Evolutionary conservation across 2,888 invertebrate genomes (phyloP), one percentile per base, ranked within the genome.

Genomic region (Cyclophora punctaria): DNA sequence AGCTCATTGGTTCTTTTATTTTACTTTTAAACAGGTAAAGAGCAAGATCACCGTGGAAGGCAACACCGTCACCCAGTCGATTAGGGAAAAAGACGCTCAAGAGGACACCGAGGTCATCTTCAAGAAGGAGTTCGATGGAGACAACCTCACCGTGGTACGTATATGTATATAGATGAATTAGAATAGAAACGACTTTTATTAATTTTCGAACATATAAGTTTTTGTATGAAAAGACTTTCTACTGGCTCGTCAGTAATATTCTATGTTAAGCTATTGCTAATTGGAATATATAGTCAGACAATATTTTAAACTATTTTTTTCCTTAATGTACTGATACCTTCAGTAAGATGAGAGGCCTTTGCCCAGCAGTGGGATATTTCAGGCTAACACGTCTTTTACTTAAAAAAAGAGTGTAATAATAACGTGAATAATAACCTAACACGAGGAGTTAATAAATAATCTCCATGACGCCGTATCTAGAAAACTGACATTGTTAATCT

Each of bases 91-190:
- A 20, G 20, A 2, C 20, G 20, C 20, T 7, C 57, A 57, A 0
- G 64, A 59, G 6, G 64, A 66, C 4, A 6, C n/a, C 3, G 56
- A 69, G 20, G 20, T 20, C 0, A 65, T 58, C 5, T 67, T 72
- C 58, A 75, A 69, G 59, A 75, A 73, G 52, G 78, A 74, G 42
- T 83, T 67, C 62, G 59, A 58, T 3, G 77, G 65, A 2, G 66
- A 75, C 40, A 68, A 71, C 33, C 63, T 81, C 0, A 53, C 66
- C 41, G 71, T 73, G 66, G 83, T 83, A 59, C 73, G 74, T 53
- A 35, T 43, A 34, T 33, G 5, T 47, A 3, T 41, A 7, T 34
- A 20, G 20, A 37, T 2, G 37, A 5, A 37, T 44, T 3, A 4
- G 5, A 3, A 20, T 20, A 42, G n/a, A n/a, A 7, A 7, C 20